phyloP scores from a whole-genome alignment of 2,113 vertebrate species.

The Limnothrissa miodon region DNA sequence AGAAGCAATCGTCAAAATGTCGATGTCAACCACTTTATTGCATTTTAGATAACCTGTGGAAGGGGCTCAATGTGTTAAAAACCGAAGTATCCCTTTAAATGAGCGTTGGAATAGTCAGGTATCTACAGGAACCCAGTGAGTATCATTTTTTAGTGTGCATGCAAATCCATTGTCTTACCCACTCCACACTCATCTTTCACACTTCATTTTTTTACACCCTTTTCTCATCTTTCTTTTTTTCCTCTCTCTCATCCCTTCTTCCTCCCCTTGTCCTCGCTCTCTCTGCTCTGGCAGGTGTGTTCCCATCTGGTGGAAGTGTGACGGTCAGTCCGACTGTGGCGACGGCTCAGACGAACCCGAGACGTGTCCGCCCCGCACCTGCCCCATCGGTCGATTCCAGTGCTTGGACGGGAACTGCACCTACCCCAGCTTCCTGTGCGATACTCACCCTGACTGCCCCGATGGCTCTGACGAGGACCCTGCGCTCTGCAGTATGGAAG shows the following conservation, averaged over 20 bases:
- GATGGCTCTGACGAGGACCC: conserved; percentile 71
- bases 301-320: conserved; percentile 72
- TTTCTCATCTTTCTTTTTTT: neutral
- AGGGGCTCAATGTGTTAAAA: no score
- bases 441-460: conserved; percentile 57
- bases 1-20: no score
- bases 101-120: no score
- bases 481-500: conserved; percentile 67
- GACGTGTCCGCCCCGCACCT: conserved; percentile 60
- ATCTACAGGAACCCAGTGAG: no score
- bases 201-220: no score
- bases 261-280: neutral
- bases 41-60: no score
- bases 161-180: no score
- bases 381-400: conserved; percentile 66
- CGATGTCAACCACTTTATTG: no score
- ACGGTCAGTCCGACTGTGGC: conserved; percentile 63
- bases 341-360: conserved; percentile 68
- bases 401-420: conserved; percentile 69
- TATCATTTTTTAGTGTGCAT: no score
- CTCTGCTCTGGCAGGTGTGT: conserved; percentile 52
- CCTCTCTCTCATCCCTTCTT: neutral
- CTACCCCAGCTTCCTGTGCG: conserved; percentile 61
- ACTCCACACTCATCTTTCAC: no score
- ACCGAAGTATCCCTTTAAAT: no score